Conservation (phyloP, 1,140 invertebrate genomes). For the Helicoverpa armigera region DNA sequence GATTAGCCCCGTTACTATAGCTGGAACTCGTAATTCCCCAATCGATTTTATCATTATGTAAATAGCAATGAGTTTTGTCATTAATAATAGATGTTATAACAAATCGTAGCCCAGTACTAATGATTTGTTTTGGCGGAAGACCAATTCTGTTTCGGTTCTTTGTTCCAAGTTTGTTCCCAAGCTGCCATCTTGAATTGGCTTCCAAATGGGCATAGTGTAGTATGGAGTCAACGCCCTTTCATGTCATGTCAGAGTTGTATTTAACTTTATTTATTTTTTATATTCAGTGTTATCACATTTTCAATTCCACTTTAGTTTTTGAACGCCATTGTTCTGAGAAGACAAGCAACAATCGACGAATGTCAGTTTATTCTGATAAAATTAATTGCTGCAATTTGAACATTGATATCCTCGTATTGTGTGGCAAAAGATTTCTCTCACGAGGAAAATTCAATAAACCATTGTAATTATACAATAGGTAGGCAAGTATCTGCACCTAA, state of each 20-base stretch:
- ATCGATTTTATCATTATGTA: constrained; percentile 13
- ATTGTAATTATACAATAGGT: neutral
- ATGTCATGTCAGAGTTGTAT: neutral
- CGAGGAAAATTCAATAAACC: neutral
- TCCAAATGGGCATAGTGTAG: constrained; percentile 9
- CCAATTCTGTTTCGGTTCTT: constrained; percentile 23
- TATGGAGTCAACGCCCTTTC: constrained; percentile 40
- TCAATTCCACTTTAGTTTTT: neutral
- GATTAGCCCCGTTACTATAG: constrained; percentile 1
- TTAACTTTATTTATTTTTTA: neutral
- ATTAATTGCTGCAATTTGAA: too few relatives aligned
- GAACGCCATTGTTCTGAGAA: too few relatives aligned
- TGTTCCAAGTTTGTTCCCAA: constrained; percentile 21
- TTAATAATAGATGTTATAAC: neutral
- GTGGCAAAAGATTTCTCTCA: neutral
- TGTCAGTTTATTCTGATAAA: too few relatives aligned
- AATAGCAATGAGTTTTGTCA: neutral
- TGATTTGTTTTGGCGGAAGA: constrained; percentile 12
- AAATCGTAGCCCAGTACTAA: neutral
- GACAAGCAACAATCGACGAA: too few relatives aligned
- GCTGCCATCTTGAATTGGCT: constrained; percentile 13
- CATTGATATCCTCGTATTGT: neutral
- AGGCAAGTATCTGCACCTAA: neutral
- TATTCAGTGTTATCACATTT: neutral
- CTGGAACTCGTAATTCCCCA: neutral